A percentile compares a stretch with the other conserved stretches of the same genome.
Evolutionary conservation across 2,888 invertebrate species (phyloP).

Genomic region (Pseudococcus jackbeardsleyi): DNA sequence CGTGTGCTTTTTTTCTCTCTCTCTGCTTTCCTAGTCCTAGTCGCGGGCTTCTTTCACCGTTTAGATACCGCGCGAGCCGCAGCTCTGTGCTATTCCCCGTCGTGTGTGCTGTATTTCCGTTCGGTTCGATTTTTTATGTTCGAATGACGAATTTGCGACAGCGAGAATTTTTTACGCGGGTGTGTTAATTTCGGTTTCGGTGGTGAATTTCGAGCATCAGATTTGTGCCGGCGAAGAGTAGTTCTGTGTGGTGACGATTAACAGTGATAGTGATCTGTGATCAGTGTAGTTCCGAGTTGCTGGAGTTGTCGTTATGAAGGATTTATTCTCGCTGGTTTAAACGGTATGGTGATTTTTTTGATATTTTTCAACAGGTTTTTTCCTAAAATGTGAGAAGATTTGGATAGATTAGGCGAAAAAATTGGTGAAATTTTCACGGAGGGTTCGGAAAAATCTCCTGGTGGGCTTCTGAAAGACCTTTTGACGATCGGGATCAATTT

Average conservation of each 20-base stretch:
- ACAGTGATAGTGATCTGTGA: neutral
- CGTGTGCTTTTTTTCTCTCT: conserved; percentile 1
- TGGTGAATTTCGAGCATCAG: neutral
- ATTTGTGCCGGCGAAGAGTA: conserved; percentile 1
- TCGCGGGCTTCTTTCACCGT: conserved; percentile 34
- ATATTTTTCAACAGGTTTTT: neutral
- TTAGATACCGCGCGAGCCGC: conserved; percentile 33
- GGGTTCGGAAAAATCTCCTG: neutral
- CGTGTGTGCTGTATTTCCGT: conserved; percentile 27
- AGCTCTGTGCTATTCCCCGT: conserved; percentile 1
- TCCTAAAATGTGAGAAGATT: neutral
- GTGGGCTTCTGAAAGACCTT: neutral
- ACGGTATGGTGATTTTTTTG: neutral
- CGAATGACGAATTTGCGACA: conserved; percentile 46
- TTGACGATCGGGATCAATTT: neutral
- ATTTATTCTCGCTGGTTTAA: conserved; percentile 33
- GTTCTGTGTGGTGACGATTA: conserved; percentile 29
- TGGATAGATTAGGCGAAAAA: neutral
- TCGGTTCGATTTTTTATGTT: conserved; percentile 22
- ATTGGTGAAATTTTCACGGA: neutral
- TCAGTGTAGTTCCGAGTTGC: neutral
- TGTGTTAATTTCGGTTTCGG: neutral
- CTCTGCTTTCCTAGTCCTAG: no score
- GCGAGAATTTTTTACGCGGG: neutral
- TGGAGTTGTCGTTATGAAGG: conserved; percentile 31